phyloP scores from a whole-genome alignment of 2,797 vertebrate species.

The Pteronotus mesoamericanus region DNA sequence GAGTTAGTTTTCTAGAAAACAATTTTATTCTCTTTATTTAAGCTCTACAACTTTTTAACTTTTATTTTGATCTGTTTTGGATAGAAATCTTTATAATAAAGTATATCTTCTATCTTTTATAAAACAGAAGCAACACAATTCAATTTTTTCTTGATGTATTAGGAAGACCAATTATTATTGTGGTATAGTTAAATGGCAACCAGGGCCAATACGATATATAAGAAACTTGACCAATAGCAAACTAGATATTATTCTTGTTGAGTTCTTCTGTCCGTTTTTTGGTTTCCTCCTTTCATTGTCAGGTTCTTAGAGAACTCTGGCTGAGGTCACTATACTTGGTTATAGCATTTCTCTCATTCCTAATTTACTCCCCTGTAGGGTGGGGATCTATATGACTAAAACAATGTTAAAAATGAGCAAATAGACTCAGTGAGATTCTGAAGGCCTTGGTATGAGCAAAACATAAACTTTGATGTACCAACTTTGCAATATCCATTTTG shows the following conservation, averaged over 20 bases:
- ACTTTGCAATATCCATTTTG: neutral
- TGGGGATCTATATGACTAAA: neutral
- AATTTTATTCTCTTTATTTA: neutral
- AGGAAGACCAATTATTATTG: neutral
- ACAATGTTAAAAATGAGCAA: neutral
- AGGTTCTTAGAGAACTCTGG: neutral
- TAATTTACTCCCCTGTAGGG: neutral
- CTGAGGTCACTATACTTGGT: neutral
- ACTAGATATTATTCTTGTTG: neutral
- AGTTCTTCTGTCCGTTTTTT: neutral
- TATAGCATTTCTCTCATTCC: neutral
- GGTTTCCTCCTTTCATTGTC: neutral
- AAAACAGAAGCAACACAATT: neutral
- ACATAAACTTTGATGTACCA: neutral
- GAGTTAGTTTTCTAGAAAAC: neutral
- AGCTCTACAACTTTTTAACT: neutral
- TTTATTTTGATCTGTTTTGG: neutral
- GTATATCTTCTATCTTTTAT: neutral
- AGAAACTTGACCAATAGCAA: neutral
- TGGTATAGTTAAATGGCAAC: neutral
- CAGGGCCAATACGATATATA: neutral
- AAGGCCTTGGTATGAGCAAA: neutral
- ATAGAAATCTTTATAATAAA: neutral
- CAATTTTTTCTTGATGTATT: neutral
- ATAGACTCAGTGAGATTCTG: neutral